These are phyloP conservation scores for Clivina fossor DNA, from an alignment of 2,888 invertebrate genomes.

Conservation along the genomic window DNA sequence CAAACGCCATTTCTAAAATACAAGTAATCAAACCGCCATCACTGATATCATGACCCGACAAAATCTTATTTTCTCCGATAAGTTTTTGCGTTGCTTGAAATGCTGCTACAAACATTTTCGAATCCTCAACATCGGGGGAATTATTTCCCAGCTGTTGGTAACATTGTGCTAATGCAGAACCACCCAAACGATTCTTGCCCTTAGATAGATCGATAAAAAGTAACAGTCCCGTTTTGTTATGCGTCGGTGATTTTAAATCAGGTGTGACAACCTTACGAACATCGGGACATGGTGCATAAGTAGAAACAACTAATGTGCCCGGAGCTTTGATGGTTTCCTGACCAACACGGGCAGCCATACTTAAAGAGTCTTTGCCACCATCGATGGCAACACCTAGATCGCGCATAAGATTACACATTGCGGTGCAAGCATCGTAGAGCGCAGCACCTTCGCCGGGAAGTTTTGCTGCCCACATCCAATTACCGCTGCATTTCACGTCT, in stretches of 20 bases:
- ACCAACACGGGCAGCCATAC: conserved; percentile 91
- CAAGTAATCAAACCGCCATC: conserved; percentile 94
- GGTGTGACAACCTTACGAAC: conserved; percentile 86
- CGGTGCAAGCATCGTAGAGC: conserved; percentile 82
- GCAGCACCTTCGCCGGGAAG: conserved; percentile 88
- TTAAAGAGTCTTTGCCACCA: conserved; percentile 96
- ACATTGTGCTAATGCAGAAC: conserved; percentile 90
- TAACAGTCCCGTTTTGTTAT: conserved; percentile 64
- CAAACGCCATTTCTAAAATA: conserved; percentile 94
- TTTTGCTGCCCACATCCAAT: conserved; percentile 99
- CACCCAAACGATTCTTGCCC: conserved; percentile 80
- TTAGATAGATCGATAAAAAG: conserved; percentile 78
- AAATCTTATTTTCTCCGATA: conserved; percentile 69
- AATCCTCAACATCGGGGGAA: conserved; percentile 78
- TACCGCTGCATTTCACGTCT: conserved; percentile 98
- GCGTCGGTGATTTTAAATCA: conserved; percentile 73
- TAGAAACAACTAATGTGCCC: conserved; percentile 92
- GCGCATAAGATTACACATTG: conserved; percentile 84
- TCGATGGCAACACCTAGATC: conserved; percentile 86
- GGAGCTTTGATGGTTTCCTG: conserved; percentile 72
- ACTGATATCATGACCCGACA: conserved; percentile 93
- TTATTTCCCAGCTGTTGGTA: conserved; percentile 73
- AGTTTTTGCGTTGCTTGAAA: conserved; percentile 84
- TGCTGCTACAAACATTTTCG: conserved; percentile 66
- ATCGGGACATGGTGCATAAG: conserved; percentile 94